These are phyloP conservation scores for Folsomia candida DNA, from an alignment of 2,888 invertebrate species.

Conservation along the genomic window DNA sequence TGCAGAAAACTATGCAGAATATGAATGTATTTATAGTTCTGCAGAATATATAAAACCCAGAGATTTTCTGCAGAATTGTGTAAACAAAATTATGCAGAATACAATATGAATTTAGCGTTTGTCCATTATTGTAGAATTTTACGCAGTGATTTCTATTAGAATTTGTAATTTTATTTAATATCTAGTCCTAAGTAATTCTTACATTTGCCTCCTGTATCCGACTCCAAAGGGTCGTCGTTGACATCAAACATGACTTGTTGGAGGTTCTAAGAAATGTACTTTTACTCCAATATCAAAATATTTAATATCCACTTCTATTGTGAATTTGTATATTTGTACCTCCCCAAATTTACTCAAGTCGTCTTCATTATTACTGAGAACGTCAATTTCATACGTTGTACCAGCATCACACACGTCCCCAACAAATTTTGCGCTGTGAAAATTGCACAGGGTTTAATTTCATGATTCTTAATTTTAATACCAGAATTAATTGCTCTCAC, in stretches of 20 bases:
- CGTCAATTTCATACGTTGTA: neutral
- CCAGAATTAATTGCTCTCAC: conserved; percentile 1
- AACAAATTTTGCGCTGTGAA: conserved; percentile 14
- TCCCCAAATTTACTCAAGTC: conserved; percentile 4
- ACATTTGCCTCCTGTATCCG: conserved; percentile 6
- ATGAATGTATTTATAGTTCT: too few relatives aligned
- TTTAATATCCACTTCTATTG: neutral
- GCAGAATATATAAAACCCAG: too few relatives aligned
- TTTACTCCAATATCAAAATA: too few relatives aligned
- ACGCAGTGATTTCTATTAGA: too few relatives aligned
- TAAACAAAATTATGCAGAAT: too few relatives aligned
- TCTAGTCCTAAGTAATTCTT: too few relatives aligned
- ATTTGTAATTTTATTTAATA: too few relatives aligned
- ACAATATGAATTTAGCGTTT: too few relatives aligned
- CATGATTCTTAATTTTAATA: neutral
- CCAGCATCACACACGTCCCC: conserved; percentile 18
- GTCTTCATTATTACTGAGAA: neutral
- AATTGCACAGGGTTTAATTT: too few relatives aligned
- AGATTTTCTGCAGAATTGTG: too few relatives aligned
- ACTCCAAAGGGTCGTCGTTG: neutral
- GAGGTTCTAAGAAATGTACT: neutral
- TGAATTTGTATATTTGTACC: neutral
- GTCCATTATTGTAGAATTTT: too few relatives aligned
- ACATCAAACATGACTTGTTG: conserved; percentile 7
- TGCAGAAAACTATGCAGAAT: too few relatives aligned